Base-by-base conservation (phyloP, 2,888 invertebrate species). In the Tiphia femorata region DNA sequence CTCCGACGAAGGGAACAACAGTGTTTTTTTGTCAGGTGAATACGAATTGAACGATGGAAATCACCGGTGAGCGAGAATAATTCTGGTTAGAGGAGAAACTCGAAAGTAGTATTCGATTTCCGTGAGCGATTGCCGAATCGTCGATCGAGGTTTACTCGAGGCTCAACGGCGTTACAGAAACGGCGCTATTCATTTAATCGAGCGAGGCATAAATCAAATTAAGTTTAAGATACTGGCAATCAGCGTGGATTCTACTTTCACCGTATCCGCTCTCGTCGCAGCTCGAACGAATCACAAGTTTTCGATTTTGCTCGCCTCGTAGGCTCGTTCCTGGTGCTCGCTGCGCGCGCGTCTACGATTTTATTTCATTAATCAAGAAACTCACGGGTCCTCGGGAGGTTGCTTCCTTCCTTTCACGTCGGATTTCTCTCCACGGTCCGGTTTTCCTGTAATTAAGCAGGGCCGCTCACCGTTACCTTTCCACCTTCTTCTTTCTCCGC, bases 91-190 rank as follows among this genome's bases (percentile, higher is more conserved):
- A n/a, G n/a, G n/a, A n/a, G n/a, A n/a, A n/a, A n/a, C n/a, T n/a
- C n/a, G n/a, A n/a, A n/a, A n/a, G n/a, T n/a, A n/a, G n/a, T n/a
- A n/a, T n/a, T n/a, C n/a, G n/a, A n/a, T n/a, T n/a, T n/a, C n/a
- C n/a, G n/a, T n/a, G n/a, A n/a, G n/a, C n/a, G n/a, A n/a, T n/a
- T n/a, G n/a, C n/a, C n/a, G n/a, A n/a, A n/a, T n/a, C n/a, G 14
- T 37, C 37, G 37, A 37, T 37, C 37, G 37, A 10, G 27, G 10
- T 27, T 27, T 27, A 27, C 41, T 47, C 20, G 35, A 50, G n/a
- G n/a, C n/a, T n/a, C n/a, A n/a, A n/a, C n/a, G n/a, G n/a, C n/a
- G n/a, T n/a, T n/a, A n/a, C n/a, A n/a, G n/a, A n/a, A n/a, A n/a
- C n/a, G n/a, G n/a, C n/a, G n/a, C n/a, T n/a, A n/a, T n/a, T n/a